phyloP scores from a whole-genome alignment of 2,113 vertebrate genomes.

The Amphiprion percula region DNA sequence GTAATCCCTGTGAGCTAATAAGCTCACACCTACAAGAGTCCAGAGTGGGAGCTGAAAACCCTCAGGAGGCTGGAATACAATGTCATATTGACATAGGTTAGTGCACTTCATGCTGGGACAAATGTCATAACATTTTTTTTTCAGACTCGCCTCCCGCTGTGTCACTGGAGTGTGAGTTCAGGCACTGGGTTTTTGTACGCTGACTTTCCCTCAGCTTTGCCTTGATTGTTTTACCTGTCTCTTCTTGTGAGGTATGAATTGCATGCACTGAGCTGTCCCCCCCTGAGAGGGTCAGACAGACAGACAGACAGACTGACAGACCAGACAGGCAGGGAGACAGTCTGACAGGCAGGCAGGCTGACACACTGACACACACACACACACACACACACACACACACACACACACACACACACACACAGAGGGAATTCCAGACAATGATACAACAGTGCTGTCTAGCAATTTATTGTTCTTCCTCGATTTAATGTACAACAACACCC shows the following conservation, averaged over 20 bases:
- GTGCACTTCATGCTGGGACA: background rate
- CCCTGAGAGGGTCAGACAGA: constrained; percentile 59
- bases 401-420: constrained; percentile 18
- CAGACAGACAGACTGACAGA: constrained; percentile 71
- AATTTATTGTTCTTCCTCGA: constrained; percentile 37
- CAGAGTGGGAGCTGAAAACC: constrained; percentile 20
- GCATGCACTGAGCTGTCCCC: constrained; percentile 25
- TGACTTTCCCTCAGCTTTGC: constrained; percentile 15
- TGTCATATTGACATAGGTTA: background rate
- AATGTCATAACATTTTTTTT: constrained; percentile 2
- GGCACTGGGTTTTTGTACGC: background rate
- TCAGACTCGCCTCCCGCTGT: background rate
- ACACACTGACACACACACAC: constrained; percentile 38
- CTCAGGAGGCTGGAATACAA: background rate
- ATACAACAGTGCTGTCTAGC: constrained; percentile 51
- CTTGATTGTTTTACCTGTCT: constrained; percentile 49
- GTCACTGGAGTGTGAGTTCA: constrained; percentile 27
- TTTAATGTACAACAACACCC: constrained; percentile 29
- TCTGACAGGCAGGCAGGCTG: constrained; percentile 59
- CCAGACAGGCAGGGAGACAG: constrained; percentile 69
- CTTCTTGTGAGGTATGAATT: constrained; percentile 52
- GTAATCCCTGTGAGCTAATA: constrained; percentile 60
- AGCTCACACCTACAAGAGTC: constrained; percentile 33
- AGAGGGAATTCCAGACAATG: constrained; percentile 70
- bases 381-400: constrained; percentile 31